Evolutionary conservation across 2,113 vertebrate species (phyloP), one percentile per base, ranked within the genome.

Genomic region (Cardinalis cardinalis): DNA sequence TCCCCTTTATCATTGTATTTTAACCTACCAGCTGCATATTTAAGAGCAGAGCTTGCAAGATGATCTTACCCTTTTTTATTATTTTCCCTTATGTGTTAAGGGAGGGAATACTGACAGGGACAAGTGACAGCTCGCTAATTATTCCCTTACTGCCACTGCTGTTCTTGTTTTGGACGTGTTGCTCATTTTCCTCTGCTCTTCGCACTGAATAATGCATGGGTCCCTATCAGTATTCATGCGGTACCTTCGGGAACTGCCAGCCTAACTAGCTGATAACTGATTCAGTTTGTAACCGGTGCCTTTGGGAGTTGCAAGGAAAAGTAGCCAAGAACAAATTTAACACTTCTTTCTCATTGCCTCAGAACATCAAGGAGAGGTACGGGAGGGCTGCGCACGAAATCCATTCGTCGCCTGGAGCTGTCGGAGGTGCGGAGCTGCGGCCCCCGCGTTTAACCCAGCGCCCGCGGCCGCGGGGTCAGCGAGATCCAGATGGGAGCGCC

Each of bases 81-180:
- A 96, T 97, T 97, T 98, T 98, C 96, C 98, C 98, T 96, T 96
- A 96, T 97, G 98, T 99, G 98, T 98, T 99, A 97, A 98, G 98
- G 98, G 98, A 98, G 98, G 98, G 97, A 98, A 98, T 98, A 97
- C 98, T 99, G 99, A 99, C 99, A 99, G 98, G 98, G 98, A 99
- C 98, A 98, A 98, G 98, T 99, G 99, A 99, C 98, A 99, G 98
- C 98, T 98, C 98, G 98, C 98, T 99, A 99, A 99, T 99, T 99
- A 99, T 99, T 99, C 99, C 98, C 98, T 99, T 98, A 98, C 98
- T 98, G 98, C 98, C 98, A 98, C 98, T 98, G 98, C 98, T 98
- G 98, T 98, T 98, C 98, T 98, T 98, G 98, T 97, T 98, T 98
- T 98, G 98, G 98, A 98, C 98, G 97, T 98, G 98, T 97, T 98